A percentile compares a stretch with the other conserved stretches of the same genome.
phyloP scores from a whole-genome alignment of 2,888 invertebrate species.

The Spodoptera exigua region DNA sequence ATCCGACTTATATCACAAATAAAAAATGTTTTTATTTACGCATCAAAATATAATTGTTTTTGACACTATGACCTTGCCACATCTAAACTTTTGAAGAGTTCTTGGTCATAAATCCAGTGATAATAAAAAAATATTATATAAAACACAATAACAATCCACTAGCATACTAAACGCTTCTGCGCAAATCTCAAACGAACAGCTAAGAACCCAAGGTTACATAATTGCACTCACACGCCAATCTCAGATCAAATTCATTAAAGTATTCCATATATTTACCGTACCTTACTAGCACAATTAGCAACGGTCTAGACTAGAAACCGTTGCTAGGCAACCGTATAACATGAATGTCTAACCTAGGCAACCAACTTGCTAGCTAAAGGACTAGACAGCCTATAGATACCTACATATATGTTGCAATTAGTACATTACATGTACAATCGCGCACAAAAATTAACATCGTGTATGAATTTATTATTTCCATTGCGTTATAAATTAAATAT shows the following conservation, averaged over 20 bases:
- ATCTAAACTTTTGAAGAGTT: too few relatives aligned
- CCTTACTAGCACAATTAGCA: slow-evolving; percentile 24
- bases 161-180: too few relatives aligned
- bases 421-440: slow-evolving; percentile 38
- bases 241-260: slow-evolving; percentile 24
- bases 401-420: slow-evolving; percentile 34
- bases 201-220: slow-evolving; percentile 15
- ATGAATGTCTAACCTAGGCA: slow-evolving; percentile 1
- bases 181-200: background rate
- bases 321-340: slow-evolving; percentile 38
- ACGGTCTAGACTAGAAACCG: slow-evolving; percentile 17
- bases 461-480: slow-evolving; percentile 30
- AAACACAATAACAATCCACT: too few relatives aligned
- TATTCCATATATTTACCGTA: slow-evolving; percentile 28
- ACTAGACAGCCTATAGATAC: slow-evolving; percentile 29
- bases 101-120: too few relatives aligned
- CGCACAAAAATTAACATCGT: slow-evolving; percentile 39
- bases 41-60: too few relatives aligned
- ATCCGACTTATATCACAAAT: too few relatives aligned
- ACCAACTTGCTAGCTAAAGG: slow-evolving; percentile 32
- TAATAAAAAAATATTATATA: too few relatives aligned
- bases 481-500: slow-evolving; percentile 52
- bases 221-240: slow-evolving; percentile 8
- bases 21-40: too few relatives aligned
- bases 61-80: too few relatives aligned